These are phyloP conservation scores for Andrena marginata DNA, from an alignment of 2,888 invertebrate genomes.

Conservation along the genomic window DNA sequence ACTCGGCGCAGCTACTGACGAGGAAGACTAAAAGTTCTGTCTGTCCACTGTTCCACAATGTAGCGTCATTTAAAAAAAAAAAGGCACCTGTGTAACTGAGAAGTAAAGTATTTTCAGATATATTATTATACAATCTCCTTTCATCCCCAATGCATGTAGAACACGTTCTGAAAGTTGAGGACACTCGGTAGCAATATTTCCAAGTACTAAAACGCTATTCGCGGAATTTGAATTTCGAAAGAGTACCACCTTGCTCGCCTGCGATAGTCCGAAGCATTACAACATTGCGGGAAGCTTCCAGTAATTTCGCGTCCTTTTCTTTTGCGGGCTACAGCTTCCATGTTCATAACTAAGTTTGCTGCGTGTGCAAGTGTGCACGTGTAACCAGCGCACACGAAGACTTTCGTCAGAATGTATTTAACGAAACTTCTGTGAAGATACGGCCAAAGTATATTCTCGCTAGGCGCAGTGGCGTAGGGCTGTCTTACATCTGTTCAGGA, in stretches of 20 bases:
- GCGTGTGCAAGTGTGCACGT: neutral
- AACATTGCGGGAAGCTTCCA: neutral
- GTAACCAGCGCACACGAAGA: neutral
- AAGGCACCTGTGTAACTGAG: neutral
- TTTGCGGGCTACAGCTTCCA: neutral
- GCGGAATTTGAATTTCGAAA: neutral
- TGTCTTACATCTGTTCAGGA: neutral
- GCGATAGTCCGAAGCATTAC: neutral
- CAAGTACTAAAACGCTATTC: neutral
- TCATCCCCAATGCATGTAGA: neutral
- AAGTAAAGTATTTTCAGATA: neutral
- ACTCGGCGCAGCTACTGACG: constrained; percentile 39
- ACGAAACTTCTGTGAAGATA: constrained; percentile 7
- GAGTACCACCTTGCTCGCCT: neutral
- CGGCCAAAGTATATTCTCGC: neutral
- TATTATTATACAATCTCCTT: neutral
- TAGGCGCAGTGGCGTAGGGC: neutral
- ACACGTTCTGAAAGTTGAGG: neutral
- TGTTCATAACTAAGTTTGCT: neutral
- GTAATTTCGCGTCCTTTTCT: neutral
- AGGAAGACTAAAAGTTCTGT: constrained; percentile 20
- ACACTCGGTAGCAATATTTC: neutral
- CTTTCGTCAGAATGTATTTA: neutral
- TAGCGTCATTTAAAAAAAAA: neutral
- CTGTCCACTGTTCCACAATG: neutral